Conservation (phyloP, 2,113 vertebrate species). For the Melanostigma gelatinosum region DNA sequence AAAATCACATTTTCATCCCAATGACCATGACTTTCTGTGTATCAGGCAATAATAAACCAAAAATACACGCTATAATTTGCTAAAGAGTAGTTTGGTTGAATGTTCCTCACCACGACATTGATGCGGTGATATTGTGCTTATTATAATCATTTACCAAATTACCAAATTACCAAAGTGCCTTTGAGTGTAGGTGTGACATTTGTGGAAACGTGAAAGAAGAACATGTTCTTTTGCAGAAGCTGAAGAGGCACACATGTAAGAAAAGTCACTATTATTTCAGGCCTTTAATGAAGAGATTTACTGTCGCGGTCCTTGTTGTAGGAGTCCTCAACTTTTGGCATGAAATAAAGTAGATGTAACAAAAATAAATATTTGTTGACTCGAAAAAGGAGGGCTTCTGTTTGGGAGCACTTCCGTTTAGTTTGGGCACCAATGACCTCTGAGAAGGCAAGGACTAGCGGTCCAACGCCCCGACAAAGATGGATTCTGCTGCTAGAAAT, state of each 20-base stretch:
- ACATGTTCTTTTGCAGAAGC: neutral
- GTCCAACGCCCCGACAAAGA: constrained; percentile 80
- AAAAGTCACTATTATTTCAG: constrained; percentile 2
- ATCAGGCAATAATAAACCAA: neutral
- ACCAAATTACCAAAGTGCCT: constrained; percentile 9
- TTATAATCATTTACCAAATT: too few relatives aligned
- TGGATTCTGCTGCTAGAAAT: constrained; percentile 81
- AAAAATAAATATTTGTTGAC: neutral
- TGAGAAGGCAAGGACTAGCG: constrained; percentile 79
- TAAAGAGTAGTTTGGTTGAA: neutral
- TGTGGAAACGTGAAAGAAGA: neutral
- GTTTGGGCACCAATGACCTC: constrained; percentile 78
- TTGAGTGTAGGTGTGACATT: constrained; percentile 14
- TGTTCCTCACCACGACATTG: neutral
- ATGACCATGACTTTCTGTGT: neutral
- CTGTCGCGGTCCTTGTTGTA: neutral
- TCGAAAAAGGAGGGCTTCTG: constrained; percentile 18
- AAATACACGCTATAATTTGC: neutral
- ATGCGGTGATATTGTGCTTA: neutral
- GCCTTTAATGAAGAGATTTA: constrained; percentile 7
- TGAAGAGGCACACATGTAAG: neutral
- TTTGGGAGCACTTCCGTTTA: constrained; percentile 33
- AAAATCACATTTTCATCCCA: constrained; percentile 4
- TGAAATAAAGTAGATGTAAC: constrained; percentile 28
- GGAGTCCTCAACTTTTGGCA: constrained; percentile 9